Conservation (phyloP, 2,113 vertebrate genomes). For the Dunckerocampus dactyliophorus region DNA sequence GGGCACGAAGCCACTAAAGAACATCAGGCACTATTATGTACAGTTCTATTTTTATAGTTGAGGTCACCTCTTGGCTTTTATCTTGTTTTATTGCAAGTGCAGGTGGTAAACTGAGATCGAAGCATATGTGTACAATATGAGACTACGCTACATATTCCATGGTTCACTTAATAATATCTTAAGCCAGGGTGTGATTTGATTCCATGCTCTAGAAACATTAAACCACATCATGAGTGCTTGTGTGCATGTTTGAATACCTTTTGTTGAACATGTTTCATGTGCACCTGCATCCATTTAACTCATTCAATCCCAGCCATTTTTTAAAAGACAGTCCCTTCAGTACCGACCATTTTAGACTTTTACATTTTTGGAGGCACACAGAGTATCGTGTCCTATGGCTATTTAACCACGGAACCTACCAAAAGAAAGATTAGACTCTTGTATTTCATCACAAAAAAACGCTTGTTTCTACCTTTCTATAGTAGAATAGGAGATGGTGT, state of each 20-base stretch:
- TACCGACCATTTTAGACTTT: too few species aligned
- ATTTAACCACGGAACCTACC: too few species aligned
- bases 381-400: too few species aligned
- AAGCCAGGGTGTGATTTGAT: conserved; percentile 54
- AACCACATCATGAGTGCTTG: neutral
- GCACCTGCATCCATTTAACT: neutral
- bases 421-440: too few species aligned
- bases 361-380: too few species aligned
- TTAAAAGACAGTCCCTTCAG: too few species aligned
- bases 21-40: conserved; percentile 25
- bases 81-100: conserved; percentile 18
- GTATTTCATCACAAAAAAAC: too few species aligned
- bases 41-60: neutral
- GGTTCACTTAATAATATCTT: conserved; percentile 46
- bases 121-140: neutral
- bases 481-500: too few species aligned
- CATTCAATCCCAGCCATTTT: too few species aligned
- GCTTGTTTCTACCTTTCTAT: too few species aligned
- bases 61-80: conserved; percentile 27
- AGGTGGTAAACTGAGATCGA: conserved; percentile 17
- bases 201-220: conserved; percentile 57
- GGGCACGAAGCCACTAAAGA: conserved; percentile 26
- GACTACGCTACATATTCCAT: neutral
- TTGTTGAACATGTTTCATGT: neutral
- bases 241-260: neutral